A percentile compares a stretch with the other conserved stretches of the same genome.
phyloP scores from a whole-genome alignment of 2,888 invertebrate genomes.

The Acleris sparsana region DNA sequence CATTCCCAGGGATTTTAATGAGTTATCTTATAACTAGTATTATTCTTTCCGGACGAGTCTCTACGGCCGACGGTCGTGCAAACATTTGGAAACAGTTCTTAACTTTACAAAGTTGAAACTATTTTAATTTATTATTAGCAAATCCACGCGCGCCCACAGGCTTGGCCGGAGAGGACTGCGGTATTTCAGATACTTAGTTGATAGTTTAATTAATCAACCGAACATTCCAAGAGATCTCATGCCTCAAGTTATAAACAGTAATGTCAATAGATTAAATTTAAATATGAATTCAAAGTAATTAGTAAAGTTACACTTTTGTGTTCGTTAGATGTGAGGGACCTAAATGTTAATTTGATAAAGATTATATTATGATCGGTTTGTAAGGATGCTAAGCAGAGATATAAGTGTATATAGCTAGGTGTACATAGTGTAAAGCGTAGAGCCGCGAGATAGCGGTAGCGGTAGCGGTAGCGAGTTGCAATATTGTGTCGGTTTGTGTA shows the following conservation, averaged over 20 bases:
- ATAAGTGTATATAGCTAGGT: slow-evolving; percentile 31
- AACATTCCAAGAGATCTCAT: slow-evolving; percentile 28
- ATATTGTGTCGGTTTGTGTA: slow-evolving; percentile 33
- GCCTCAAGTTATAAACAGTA: background rate
- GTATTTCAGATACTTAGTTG: background rate
- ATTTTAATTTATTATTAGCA: too few species aligned
- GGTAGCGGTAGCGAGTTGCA: slow-evolving; percentile 31
- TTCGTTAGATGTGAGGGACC: slow-evolving; percentile 14
- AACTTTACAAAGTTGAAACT: too few species aligned
- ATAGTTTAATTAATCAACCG: background rate
- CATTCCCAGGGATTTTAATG: background rate
- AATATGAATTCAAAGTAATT: background rate
- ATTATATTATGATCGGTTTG: slow-evolving; percentile 10
- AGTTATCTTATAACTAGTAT: too few species aligned
- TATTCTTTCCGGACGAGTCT: too few species aligned
- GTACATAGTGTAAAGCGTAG: slow-evolving; percentile 34
- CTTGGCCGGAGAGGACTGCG: background rate
- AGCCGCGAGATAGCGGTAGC: slow-evolving; percentile 9
- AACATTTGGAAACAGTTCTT: too few species aligned
- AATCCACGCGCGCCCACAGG: too few species aligned
- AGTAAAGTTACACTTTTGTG: slow-evolving; percentile 9
- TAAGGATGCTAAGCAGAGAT: slow-evolving; percentile 26
- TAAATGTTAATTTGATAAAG: slow-evolving; percentile 17
- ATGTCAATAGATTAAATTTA: slow-evolving; percentile 3
- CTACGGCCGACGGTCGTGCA: too few species aligned